Evolutionary conservation across 2,113 vertebrate genomes (phyloP), one percentile per base, ranked within the genome.

Genomic region (Gadus chalcogrammus): DNA sequence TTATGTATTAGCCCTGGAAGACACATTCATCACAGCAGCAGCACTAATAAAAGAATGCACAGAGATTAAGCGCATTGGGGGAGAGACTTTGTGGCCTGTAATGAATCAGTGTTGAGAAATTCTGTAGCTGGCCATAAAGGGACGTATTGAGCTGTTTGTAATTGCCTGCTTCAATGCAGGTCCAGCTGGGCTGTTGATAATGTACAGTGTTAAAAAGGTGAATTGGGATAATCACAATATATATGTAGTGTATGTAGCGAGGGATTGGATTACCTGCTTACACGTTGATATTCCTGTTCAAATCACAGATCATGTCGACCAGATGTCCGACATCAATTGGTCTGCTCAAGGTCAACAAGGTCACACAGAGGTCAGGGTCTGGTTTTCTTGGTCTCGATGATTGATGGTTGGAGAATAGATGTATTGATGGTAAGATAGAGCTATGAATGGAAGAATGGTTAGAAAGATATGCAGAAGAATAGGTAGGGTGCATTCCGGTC

Each of bases 101-200:
- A 71, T 69, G 68, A 48, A 79, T 69, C 15, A 2, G 24, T 58
- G 24, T 69, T 70, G 61, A 77, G 58, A 71, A 70, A 73, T 81
- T 71, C 31, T 72, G 38, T 68, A 63, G 35, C 61, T 55, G 58
- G 64, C 9, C 52, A 28, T 70, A 67, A 62, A 64, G 64, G 53
- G 67, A 24, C 68, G 42, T 42, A 78, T 67, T 72, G 52, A 82
- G 27, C 48, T 20, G 17, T 71, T 75, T 67, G 17, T 70, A 76
- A 80, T 65, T 69, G 62, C 56, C 64, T 68, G 56, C 38, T 48
- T 78, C 59, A 73, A 76, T 80, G 80, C 18, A 53, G 20, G n/a
- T 28, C 31, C n/a, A 42, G 35, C 63, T 71, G 24, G 20, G n/a
- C 62, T 38, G 69, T 61, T 70, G 67, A 70, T 64, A 76, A 56